Evolutionary conservation across 2,113 vertebrate genomes (phyloP).

Genomic region (Raja brachyura): DNA sequence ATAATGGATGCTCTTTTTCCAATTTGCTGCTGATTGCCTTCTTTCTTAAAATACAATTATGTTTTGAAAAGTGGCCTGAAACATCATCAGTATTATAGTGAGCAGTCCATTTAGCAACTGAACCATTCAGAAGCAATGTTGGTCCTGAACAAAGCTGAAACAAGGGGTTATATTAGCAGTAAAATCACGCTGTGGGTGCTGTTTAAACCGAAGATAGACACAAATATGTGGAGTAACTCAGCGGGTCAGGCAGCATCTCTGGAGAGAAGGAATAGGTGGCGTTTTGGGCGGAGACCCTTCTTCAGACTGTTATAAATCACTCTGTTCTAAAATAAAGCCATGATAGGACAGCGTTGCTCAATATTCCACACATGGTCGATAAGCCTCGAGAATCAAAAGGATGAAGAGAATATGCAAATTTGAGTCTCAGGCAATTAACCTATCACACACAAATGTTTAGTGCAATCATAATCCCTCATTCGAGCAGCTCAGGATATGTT

Average conservation of each 20-base stretch:
- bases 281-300: no score
- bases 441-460: neutral
- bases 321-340: neutral
- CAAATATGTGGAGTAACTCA: no score
- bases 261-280: no score
- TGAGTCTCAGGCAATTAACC: neutral
- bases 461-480: neutral
- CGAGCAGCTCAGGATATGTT: neutral
- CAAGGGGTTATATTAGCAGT: neutral
- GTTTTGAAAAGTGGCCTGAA: neutral
- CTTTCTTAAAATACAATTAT: neutral
- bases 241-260: no score
- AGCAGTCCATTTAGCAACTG: neutral
- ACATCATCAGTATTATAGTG: neutral
- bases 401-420: neutral
- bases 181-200: neutral
- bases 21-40: neutral
- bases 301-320: neutral
- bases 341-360: neutral
- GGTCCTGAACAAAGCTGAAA: neutral
- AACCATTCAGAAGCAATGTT: neutral
- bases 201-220: no score
- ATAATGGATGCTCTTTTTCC: neutral
- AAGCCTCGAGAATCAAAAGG: neutral
- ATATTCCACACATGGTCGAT: neutral